phyloP scores from a whole-genome alignment of 2,888 invertebrate species.

The Euclidia mi region DNA sequence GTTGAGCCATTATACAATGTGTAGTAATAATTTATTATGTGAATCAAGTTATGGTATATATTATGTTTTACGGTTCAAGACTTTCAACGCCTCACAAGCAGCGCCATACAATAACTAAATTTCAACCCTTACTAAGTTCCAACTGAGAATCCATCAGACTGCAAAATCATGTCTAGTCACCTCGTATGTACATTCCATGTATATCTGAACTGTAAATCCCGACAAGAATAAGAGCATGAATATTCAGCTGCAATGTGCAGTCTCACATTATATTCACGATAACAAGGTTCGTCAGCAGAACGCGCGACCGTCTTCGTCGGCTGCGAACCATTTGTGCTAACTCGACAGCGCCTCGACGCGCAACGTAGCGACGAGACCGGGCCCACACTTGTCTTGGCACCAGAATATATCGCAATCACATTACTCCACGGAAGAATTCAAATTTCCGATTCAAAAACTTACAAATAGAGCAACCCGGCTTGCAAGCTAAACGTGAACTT shows the following conservation, averaged over 20 bases:
- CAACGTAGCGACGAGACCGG: conserved; percentile 33
- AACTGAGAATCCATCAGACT: no score
- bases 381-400: conserved; percentile 69
- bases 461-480: conserved; percentile 38
- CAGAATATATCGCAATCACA: conserved; percentile 56
- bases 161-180: not conserved
- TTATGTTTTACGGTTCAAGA: no score
- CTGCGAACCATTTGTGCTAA: conserved; percentile 72
- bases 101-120: no score
- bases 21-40: not conserved
- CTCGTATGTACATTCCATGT: conserved; percentile 23
- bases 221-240: conserved; percentile 81
- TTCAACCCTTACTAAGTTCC: no score
- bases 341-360: conserved; percentile 63
- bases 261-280: conserved; percentile 79
- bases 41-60: no score
- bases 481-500: conserved; percentile 38
- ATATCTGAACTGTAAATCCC: conserved; percentile 46
- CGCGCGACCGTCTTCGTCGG: conserved; percentile 54
- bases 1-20: no score
- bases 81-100: not conserved
- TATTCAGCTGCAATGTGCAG: conserved; percentile 80
- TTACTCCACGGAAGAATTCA: conserved; percentile 43
- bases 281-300: conserved; percentile 89
- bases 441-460: conserved; percentile 34